Evolutionary conservation across 92 coral and sea anemone species (phyloP), one percentile per base, ranked within the genome.

Genomic region (Porites rus): DNA sequence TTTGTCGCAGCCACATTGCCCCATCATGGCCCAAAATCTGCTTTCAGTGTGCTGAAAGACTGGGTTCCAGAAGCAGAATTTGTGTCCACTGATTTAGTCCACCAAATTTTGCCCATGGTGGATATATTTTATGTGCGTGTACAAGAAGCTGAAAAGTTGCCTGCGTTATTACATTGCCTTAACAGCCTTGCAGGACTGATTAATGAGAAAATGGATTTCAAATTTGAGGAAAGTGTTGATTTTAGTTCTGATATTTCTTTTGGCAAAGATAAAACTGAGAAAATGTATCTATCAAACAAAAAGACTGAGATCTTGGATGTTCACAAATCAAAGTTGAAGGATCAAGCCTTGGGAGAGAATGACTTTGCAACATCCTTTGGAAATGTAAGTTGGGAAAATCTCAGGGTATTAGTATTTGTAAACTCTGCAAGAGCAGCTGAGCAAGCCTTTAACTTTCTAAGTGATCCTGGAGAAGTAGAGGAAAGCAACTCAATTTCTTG

Each of bases 1-100:
- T 97, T 97, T 89, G 98, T 89, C 4, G 99, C 99, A 22, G 99
- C 99, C 17, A 97, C 99, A 52, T 63, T 97, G 43, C 99, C 99
- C 8, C 86, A 92, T 6, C 93, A 94, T 53, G 99, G 99, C 7
- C 88, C 89, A 69, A 93, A 93, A 77, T 92, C 97, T 52, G 92
- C 92, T 25, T 91, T 86, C 20, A 90, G 88, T 67, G 95, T 93
- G 71, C 72, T 97, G 43, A 89, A 58, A 16, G 87, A 81, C 24
- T 95, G 97, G 96, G 79, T 93, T 43, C 96, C 94, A 50, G 94
- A 90, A 14, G 89, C 93, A 17, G 82, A 88, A 62, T 50, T 84
- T 19, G 68, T 94, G 6, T 78, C 93, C 51, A 89, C 98, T 18
- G 85, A 85, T 46, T 43, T 85, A 61, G 97, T 84, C 53, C 99